Base-by-base conservation (phyloP, 2,888 invertebrate species). In the Callyntrura guangdongensis region DNA sequence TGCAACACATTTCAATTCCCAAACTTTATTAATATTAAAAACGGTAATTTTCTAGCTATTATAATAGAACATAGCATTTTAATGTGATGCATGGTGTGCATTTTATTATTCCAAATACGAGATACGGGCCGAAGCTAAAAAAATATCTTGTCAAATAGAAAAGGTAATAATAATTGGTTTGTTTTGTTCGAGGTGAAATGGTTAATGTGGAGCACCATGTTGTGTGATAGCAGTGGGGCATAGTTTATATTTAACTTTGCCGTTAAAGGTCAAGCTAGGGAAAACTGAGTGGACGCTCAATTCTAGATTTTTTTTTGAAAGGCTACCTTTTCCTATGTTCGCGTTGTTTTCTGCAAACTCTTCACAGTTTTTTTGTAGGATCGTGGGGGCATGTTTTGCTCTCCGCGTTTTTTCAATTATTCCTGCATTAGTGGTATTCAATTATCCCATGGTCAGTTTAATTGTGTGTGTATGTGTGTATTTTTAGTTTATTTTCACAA, bases 21-120 rank as follows among this genome's bases (percentile, higher is more conserved):
- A 74, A 67, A 36, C 74, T 67, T 84, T 67, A 89, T 84, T 64
- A 89, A 89, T 89, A 84, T 84, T 84, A 53, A 84, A 77, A 59
- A n/a, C 49, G 9, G 36, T 25, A 83, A 89, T 83, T 83, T 89
- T 64, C 45, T 20, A 17, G 12, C 25, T 45, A 74, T 89, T 59
- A 59, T 79, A 45, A 14, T 53, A 36, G 20, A 79, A 81, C 69
- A 82, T 88, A 22, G 22, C 74, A 17, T 9, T 53, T 53, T 74
- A 25, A 9, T 9, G 49, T 1, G 25, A 74, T 1, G 1, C n/a
- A 2, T 45, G 4, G 17, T 36, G 45, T 72, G n/a, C 17, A 72
- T 36, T 72, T 64, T 64, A 25, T 17, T 64, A 9, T 17, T 22
- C 25, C 2, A 25, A 64, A 25, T 12, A 25, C 6, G 0, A n/a